phyloP scores from a whole-genome alignment of 2,797 vertebrate genomes.

The Acrossocheilus fasciatus region DNA sequence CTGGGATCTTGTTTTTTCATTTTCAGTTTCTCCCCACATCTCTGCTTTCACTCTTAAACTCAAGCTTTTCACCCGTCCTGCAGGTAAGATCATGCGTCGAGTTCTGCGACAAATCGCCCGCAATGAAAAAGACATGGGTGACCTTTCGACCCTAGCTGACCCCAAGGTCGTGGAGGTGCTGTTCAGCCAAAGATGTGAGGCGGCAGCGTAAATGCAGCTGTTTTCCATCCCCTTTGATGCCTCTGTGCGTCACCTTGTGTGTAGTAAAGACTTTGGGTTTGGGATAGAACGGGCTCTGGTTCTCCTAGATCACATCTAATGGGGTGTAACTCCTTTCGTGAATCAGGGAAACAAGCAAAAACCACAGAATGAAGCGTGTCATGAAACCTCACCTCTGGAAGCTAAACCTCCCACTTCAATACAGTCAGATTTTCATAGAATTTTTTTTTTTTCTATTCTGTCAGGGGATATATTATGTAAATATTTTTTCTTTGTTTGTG shows the following conservation, averaged over 20 bases:
- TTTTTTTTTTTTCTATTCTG: not conserved
- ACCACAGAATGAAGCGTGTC: not conserved
- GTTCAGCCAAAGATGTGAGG: conserved; percentile 80
- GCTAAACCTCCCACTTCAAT: not conserved
- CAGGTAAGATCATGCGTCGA: conserved; percentile 85
- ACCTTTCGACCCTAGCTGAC: conserved; percentile 84
- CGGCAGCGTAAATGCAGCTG: conserved; percentile 70
- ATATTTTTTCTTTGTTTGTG: not conserved
- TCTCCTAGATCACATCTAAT: conserved; percentile 31
- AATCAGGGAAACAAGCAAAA: not conserved
- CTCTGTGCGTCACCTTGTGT: not conserved
- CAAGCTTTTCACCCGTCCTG: not conserved
- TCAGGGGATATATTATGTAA: not conserved
- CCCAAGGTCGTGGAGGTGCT: conserved; percentile 83
- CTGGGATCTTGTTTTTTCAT: not conserved
- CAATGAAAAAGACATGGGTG: conserved; percentile 83
- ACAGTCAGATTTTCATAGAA: not conserved
- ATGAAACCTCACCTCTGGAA: not conserved
- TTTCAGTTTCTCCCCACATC: not conserved
- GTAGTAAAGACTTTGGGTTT: conserved; percentile 28
- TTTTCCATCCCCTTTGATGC: not conserved
- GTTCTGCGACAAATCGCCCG: conserved; percentile 82
- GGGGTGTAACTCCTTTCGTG: not conserved
- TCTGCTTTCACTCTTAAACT: not conserved
- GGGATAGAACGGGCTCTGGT: not conserved